Base-by-base conservation (phyloP, 2,113 vertebrate species). In the Myotis yumanensis region DNA sequence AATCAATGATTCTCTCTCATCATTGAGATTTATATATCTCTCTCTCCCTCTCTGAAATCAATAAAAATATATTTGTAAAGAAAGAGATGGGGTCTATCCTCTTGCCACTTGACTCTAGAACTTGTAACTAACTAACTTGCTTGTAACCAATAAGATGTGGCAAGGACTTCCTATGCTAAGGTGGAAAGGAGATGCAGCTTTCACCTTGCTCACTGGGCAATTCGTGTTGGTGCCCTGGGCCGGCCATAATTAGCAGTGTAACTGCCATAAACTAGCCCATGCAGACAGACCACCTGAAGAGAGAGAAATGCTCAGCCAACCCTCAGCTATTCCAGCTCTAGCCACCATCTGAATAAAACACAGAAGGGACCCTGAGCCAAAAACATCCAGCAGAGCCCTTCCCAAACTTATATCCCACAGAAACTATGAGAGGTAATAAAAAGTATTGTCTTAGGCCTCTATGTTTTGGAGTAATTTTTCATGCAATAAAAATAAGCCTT, bases 321-420 rank as follows among this genome's bases (percentile, higher is more conserved):
- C 54, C 14, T 16, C 75, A 51, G 40, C 52, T 92, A n/a, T 72
- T 75, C 82, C 48, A 90, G 25, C 15, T 93, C 76, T n/a, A 90
- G n/a, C 30, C 43, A 79, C 32, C 80, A 79, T 73, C n/a, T 87
- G 40, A 94, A 94, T 86, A 94, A 90, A 80, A 90, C 11, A 89
- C 2, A 89, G 3, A 40, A 64, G 37, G 89, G 11, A 66, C 12
- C 16, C 66, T 77, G 59, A 77, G 8, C 81, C 85, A 89, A 79
- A 87, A 86, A 28, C 40, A 69, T 40, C 51, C 71, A 71, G 46
- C 30, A 32, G 32, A 91, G n/a, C 7, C 80, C 35, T 81, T 95
- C 68, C 72, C 83, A 95, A 95, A 88, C 66, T 69, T 79, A 28
- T 54, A 48, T 86, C 40, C 88, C 75, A 82, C 9, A 17, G 71